phyloP scores from a whole-genome alignment of 2,113 vertebrate species.

The Eclectus roratus region DNA sequence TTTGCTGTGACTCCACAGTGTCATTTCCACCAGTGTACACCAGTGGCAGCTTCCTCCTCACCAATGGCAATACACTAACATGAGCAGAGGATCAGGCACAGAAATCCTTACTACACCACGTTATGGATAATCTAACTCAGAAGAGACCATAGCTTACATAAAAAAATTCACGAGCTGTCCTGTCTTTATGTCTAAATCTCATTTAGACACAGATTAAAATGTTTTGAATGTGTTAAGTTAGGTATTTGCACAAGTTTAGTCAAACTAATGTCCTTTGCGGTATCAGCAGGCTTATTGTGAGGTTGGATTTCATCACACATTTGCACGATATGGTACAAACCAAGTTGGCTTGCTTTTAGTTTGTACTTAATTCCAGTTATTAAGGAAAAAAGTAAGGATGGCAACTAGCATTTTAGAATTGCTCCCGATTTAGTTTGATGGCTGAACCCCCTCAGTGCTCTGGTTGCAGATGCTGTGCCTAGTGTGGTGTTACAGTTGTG shows the following conservation, averaged over 20 bases:
- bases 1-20: not conserved
- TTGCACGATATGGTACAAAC: not conserved
- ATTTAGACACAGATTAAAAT: not conserved
- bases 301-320: not conserved
- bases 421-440: not conserved
- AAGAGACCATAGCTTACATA: not conserved
- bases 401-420: slow-evolving; percentile 15
- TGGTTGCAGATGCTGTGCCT: not conserved
- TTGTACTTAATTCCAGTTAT: not conserved
- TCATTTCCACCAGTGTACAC: not conserved
- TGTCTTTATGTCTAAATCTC: not conserved
- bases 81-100: not conserved
- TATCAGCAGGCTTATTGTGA: not conserved
- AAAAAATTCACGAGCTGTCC: not conserved
- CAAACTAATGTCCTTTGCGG: not conserved
- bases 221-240: not conserved
- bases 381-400: not conserved
- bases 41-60: not conserved
- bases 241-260: not conserved
- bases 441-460: not conserved
- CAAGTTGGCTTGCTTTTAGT: not conserved
- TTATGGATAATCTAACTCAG: not conserved
- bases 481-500: not conserved
- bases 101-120: not conserved
- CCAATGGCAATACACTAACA: not conserved